Evolutionary conservation across 2,888 invertebrate species (phyloP).

Genomic region (Herminia tarsipennalis): DNA sequence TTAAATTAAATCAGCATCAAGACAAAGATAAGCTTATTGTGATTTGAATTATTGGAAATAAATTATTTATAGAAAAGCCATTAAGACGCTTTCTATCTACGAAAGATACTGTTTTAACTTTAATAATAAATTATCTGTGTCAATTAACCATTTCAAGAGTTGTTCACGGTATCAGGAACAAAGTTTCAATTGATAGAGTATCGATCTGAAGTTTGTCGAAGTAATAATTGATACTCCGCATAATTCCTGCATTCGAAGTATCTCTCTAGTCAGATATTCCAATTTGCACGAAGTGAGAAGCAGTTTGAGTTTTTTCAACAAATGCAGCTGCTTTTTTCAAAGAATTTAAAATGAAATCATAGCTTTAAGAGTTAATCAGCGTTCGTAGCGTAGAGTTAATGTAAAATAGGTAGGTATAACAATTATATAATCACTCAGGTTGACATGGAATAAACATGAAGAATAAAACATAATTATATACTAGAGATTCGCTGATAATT

Average conservation of each 20-base stretch:
- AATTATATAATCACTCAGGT: no score
- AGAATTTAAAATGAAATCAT: no score
- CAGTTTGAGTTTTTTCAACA: neutral
- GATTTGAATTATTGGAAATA: no score
- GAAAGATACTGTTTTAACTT: neutral
- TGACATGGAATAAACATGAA: no score
- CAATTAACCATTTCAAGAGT: constrained; percentile 14
- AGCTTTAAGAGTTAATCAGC: no score
- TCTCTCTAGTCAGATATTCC: neutral
- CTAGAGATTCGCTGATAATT: no score
- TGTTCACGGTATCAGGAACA: constrained; percentile 12
- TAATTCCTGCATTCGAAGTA: constrained; percentile 13
- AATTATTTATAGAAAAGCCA: neutral
- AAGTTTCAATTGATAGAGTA: constrained; percentile 31
- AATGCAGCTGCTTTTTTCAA: no score
- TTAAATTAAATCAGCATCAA: no score
- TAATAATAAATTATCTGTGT: constrained; percentile 1
- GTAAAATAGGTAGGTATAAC: no score
- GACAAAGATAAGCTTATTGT: no score
- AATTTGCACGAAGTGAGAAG: neutral
- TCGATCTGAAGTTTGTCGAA: constrained; percentile 2
- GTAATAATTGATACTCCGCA: constrained; percentile 26
- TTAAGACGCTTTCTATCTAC: neutral
- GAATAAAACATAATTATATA: no score
- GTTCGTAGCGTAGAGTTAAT: no score